Conservation (phyloP, 2,888 invertebrate genomes). For the Drosophila limbata region DNA sequence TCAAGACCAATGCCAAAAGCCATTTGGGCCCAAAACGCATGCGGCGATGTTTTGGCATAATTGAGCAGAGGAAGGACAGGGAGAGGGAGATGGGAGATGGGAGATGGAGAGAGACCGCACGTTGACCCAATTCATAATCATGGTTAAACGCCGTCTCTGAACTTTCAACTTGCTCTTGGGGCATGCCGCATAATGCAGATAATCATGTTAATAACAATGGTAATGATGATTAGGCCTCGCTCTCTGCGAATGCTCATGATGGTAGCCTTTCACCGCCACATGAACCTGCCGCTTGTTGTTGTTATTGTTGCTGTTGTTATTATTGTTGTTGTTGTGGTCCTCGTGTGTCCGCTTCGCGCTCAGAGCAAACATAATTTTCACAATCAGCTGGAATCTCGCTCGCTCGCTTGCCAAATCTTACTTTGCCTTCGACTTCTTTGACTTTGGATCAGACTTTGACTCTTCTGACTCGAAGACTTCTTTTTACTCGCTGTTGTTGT, state of each 20-base stretch:
- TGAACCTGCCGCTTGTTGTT: conserved; percentile 69
- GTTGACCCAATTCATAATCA: conserved; percentile 82
- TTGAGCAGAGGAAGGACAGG: conserved; percentile 44
- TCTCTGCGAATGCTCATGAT: conserved; percentile 66
- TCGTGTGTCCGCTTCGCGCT: conserved; percentile 69
- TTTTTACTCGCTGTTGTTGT: conserved; percentile 14
- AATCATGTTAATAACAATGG: conserved; percentile 81
- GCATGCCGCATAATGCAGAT: conserved; percentile 76
- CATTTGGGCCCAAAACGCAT: conserved; percentile 64
- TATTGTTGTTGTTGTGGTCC: conserved; percentile 43
- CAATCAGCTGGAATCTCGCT: conserved; percentile 73
- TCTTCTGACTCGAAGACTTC: conserved; percentile 40
- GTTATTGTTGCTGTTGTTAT: neutral
- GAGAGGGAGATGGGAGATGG: neutral
- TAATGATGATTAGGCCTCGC: conserved; percentile 79
- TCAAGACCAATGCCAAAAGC: conserved; percentile 49
- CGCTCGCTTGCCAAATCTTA: conserved; percentile 35
- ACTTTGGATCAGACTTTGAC: conserved; percentile 31
- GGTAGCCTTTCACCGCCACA: conserved; percentile 80
- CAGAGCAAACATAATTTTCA: conserved; percentile 79
- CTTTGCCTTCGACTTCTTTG: conserved; percentile 40
- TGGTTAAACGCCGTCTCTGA: conserved; percentile 79
- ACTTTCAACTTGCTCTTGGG: conserved; percentile 75
- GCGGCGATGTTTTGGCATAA: conserved; percentile 68
- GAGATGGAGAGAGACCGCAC: conserved; percentile 50